phyloP scores from a whole-genome alignment of 1,140 invertebrate species.

The Zaprionus taronus region DNA sequence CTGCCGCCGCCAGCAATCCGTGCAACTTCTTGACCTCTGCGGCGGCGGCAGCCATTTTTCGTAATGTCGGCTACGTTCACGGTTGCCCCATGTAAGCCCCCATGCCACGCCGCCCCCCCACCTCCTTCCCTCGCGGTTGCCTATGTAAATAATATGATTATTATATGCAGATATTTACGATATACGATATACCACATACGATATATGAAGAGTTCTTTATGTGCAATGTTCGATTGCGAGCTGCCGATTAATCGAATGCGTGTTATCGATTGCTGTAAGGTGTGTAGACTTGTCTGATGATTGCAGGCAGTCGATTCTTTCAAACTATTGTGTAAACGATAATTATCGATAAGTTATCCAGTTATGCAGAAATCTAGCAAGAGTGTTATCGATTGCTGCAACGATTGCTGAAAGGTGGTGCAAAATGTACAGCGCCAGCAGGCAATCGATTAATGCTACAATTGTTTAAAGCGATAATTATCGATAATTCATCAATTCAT shows the following conservation, averaged over 20 bases:
- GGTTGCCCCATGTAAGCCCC: conserved; percentile 87
- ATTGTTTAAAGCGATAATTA: too few species aligned
- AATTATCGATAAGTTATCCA: too few species aligned
- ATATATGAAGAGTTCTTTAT: conserved; percentile 24
- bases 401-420: too few species aligned
- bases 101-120: neutral
- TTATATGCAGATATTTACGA: neutral
- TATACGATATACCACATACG: neutral
- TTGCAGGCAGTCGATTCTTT: too few species aligned
- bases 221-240: conserved; percentile 48
- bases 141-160: conserved; percentile 58
- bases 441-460: too few species aligned
- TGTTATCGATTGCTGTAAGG: conserved; percentile 1
- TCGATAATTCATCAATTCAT: too few species aligned
- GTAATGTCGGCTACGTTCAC: conserved; percentile 90
- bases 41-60: conserved; percentile 89
- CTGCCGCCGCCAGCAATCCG: conserved; percentile 81
- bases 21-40: conserved; percentile 86
- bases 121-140: conserved; percentile 12
- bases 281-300: neutral
- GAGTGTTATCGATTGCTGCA: too few species aligned
- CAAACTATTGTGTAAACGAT: neutral
- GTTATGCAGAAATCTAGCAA: too few species aligned
- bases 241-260: neutral
- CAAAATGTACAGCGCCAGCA: too few species aligned